Base-by-base conservation (phyloP, 2,113 vertebrate genomes). In the Delphinus delphis region DNA sequence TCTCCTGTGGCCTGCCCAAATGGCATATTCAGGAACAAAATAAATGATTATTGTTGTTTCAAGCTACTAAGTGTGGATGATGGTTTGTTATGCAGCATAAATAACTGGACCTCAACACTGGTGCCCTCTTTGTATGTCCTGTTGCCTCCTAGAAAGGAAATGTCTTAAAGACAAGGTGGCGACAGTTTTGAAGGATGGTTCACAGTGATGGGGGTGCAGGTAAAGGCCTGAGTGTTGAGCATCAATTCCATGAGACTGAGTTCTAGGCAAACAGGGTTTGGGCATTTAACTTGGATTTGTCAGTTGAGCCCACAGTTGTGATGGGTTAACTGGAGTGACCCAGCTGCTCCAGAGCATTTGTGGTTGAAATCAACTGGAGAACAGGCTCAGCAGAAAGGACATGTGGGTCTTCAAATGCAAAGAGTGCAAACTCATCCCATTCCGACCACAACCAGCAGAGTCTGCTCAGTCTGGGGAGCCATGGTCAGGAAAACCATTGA, bases 321-420 rank as follows among this genome's bases (percentile, higher is more conserved):
- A 31, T 70, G 65, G 58, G 79, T 95, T 84, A 63, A 65, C n/a
- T 41, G 53, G 88, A 80, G 44, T 73, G 71, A 86, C 36, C 28
- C 79, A 90, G 74, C 31, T 41, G 33, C 44, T 90, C 47, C 84
- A 68, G 25, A 91, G n/a, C 8, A 68, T 41, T 81, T 86, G 38
- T 41, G 47, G 38, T 21, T 83, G 65, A 60, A 41, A 26, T 21
- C 12, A 25, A 25, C 36, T 68, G 26, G 92, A 93, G 63, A 74
- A 50, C 41, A 58, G 26, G 50, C 3, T 65, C 14, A 81, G 14
- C 21, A 33, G 18, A 71, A 84, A 20, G 26, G 25, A 23, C 63
- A 90, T 0, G 2, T 76, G 36, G 33, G 18, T 76, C 68, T 87
- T 76, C 71, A 65, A 44, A 38, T 23, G 26, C 33, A n/a, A 53